Percentiles rank a stretch among this genome's conserved stretches.
phyloP scores from a whole-genome alignment of 2,888 invertebrate species.

The Pycnomerus fuliginosus region DNA sequence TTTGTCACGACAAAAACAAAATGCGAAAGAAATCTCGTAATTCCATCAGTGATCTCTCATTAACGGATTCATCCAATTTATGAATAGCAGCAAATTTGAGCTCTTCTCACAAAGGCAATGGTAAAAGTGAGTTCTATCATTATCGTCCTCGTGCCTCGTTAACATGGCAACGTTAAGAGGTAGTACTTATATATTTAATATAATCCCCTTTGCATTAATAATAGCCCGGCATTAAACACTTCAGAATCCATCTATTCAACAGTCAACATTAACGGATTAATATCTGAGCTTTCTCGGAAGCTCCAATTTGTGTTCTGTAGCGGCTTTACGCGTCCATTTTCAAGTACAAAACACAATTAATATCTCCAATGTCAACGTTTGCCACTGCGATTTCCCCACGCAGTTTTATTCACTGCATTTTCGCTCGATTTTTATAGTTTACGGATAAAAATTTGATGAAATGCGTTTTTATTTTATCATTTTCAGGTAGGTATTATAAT shows the following conservation, averaged over 20 bases:
- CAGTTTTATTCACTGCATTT: too few relatives aligned
- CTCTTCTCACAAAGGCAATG: conserved; percentile 11
- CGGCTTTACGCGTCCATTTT: conserved; percentile 29
- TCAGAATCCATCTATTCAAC: conserved; percentile 34
- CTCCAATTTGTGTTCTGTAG: conserved; percentile 38
- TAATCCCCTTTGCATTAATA: conserved; percentile 46
- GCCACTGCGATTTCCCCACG: too few relatives aligned
- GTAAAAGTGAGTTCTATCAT: conserved; percentile 18
- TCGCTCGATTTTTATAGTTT: too few relatives aligned
- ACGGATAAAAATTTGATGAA: too few relatives aligned
- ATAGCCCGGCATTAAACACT: conserved; percentile 40
- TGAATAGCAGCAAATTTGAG: conserved; percentile 3
- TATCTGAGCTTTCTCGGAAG: conserved; percentile 32
- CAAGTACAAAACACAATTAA: conserved; percentile 15
- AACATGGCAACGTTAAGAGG: conserved; percentile 19
- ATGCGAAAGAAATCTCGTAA: conserved; percentile 2
- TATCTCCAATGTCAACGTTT: too few relatives aligned
- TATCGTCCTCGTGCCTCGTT: conserved; percentile 15
- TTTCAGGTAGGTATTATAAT: too few relatives aligned
- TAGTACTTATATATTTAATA: conserved; percentile 35
- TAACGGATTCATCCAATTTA: conserved; percentile 5
- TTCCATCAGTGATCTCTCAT: conserved; percentile 2
- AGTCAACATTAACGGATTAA: conserved; percentile 40
- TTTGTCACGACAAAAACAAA: background rate
- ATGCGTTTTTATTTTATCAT: too few relatives aligned